These are phyloP conservation scores for Chymomyza caudatula DNA, from an alignment of 2,888 invertebrate species.

Conservation along the genomic window DNA sequence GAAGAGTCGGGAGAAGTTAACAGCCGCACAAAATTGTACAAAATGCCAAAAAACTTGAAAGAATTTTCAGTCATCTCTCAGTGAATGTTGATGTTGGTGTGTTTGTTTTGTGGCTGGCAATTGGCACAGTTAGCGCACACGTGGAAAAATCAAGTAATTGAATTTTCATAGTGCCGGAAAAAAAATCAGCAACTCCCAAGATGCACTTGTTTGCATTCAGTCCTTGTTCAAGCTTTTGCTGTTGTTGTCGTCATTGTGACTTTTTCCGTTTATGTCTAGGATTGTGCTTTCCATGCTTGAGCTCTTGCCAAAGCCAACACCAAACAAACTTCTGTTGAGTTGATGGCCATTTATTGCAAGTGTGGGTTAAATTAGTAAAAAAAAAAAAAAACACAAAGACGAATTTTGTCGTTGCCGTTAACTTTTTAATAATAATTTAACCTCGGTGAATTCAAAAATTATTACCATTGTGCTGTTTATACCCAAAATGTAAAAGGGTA, in stretches of 20 bases:
- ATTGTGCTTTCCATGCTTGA: no score
- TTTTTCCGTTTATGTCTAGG: no score
- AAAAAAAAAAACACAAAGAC: no score
- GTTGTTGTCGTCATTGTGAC: no score
- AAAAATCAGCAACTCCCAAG: background rate
- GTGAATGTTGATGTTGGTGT: background rate
- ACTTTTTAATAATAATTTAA: no score
- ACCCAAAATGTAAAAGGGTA: no score
- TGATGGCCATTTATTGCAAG: conserved; percentile 17
- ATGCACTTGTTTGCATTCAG: background rate
- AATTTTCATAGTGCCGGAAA: conserved; percentile 50
- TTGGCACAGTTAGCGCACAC: conserved; percentile 24
- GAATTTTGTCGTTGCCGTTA: no score
- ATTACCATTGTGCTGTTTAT: no score
- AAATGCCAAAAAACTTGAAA: conserved; percentile 38
- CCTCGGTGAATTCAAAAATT: no score
- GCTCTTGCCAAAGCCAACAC: no score
- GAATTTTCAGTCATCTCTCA: background rate
- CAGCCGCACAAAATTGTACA: conserved; percentile 32
- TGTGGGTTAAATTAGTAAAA: no score
- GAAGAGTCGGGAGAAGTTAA: background rate
- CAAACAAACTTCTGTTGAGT: no score
- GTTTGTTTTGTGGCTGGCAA: conserved; percentile 49
- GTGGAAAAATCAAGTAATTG: conserved; percentile 61
- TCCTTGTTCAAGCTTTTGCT: background rate